Percentiles rank a stretch among this genome's conserved stretches.
These are phyloP conservation scores for Porites rus DNA, from an alignment of 92 coral and sea anemone species.

Conservation along the genomic window DNA sequence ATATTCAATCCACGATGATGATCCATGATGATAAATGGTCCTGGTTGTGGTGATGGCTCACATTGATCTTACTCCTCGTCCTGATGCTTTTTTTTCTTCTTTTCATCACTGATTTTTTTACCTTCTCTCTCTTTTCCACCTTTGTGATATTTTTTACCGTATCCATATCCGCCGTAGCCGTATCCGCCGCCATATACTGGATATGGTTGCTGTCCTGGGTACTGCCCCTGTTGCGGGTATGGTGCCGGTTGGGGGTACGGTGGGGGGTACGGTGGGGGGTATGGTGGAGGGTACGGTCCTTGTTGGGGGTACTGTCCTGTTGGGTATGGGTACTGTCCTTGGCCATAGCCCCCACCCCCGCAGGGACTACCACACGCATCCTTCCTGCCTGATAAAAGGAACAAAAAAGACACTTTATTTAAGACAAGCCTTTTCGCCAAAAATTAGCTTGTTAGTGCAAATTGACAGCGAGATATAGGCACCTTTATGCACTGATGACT, in stretches of 20 bases:
- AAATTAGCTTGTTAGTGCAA: too few species aligned
- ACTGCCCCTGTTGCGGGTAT: neutral
- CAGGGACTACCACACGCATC: neutral
- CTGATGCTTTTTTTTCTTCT: neutral
- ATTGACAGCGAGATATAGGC: too few species aligned
- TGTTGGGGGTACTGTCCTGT: too few species aligned
- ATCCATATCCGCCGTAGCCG: neutral
- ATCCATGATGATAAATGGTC: too few species aligned
- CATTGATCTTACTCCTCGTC: slow-evolving; percentile 1
- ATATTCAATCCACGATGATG: too few species aligned
- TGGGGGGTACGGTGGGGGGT: neutral
- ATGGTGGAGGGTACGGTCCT: neutral
- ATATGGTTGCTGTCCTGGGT: slow-evolving; percentile 9
- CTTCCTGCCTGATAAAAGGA: neutral
- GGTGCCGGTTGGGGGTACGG: neutral
- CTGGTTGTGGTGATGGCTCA: too few species aligned
- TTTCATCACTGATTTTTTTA: slow-evolving; percentile 40
- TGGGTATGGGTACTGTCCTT: neutral
- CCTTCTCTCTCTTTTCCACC: neutral
- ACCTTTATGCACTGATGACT: too few species aligned
- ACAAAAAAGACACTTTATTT: neutral
- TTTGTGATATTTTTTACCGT: slow-evolving; percentile 11
- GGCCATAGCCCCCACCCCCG: neutral
- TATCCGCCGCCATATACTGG: neutral
- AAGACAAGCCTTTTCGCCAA: too few species aligned